Evolutionary conservation across 2,113 vertebrate genomes (phyloP).

Genomic region (Laticauda laticaudata): DNA sequence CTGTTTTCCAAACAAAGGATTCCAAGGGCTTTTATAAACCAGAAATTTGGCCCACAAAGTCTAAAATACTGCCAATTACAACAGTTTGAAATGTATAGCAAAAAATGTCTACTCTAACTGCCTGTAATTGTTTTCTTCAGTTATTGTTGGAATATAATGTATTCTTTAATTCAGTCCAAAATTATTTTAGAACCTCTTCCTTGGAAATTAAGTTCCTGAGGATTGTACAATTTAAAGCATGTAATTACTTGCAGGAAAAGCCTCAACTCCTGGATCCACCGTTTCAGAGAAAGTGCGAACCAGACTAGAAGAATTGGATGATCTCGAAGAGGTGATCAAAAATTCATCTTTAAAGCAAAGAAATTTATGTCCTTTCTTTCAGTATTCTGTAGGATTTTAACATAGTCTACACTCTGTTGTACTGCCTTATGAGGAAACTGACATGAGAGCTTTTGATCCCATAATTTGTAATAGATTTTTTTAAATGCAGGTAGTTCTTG

Average conservation of each 20-base stretch:
- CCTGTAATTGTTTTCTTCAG: neutral
- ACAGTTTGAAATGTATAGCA: neutral
- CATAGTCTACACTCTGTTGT: neutral
- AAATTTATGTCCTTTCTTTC: neutral
- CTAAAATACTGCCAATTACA: neutral
- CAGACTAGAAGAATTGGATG: conserved; percentile 93
- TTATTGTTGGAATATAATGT: neutral
- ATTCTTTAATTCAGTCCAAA: neutral
- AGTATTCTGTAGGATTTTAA: neutral
- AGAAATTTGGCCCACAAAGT: neutral
- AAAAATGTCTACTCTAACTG: neutral
- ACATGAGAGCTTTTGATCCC: neutral
- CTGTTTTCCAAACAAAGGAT: neutral
- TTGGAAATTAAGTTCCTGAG: neutral
- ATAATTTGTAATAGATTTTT: neutral
- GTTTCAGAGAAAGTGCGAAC: conserved; percentile 97
- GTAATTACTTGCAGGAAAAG: conserved; percentile 73
- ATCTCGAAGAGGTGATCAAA: conserved; percentile 88
- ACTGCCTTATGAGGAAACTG: neutral
- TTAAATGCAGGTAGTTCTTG: neutral
- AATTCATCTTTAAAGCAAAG: neutral
- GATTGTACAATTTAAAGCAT: neutral
- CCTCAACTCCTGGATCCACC: conserved; percentile 75
- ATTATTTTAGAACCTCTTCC: neutral
- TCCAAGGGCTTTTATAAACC: neutral